Conservation (phyloP, 2,888 invertebrate species). For the Aproaerema taeniolella region DNA sequence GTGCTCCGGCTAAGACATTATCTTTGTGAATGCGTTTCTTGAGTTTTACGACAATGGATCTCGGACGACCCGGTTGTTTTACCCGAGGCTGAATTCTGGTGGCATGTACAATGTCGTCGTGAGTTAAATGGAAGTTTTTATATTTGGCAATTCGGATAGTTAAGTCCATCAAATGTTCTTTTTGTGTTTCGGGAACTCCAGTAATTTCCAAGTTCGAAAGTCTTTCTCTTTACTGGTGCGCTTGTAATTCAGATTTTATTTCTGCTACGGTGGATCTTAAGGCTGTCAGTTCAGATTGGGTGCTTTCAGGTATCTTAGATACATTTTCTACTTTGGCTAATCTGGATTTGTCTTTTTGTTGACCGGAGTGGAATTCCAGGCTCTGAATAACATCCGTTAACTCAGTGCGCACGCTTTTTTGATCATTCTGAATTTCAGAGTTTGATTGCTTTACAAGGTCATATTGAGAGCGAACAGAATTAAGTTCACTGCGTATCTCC, state of each 20-base stretch:
- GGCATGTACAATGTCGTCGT: constrained; percentile 8
- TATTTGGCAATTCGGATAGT: constrained; percentile 1
- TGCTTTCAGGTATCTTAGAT: neutral
- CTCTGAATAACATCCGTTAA: neutral
- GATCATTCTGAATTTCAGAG: neutral
- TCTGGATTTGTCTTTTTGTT: neutral
- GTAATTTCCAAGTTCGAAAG: constrained; percentile 5
- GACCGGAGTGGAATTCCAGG: neutral
- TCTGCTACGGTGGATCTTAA: neutral
- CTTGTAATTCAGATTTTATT: neutral
- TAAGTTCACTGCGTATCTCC: neutral
- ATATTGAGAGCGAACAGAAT: neutral
- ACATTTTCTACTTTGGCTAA: neutral
- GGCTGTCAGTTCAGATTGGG: neutral
- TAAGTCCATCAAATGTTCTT: constrained; percentile 2
- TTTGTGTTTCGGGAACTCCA: constrained; percentile 6
- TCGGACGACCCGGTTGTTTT: constrained; percentile 9
- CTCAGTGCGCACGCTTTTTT: neutral
- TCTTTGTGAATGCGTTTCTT: constrained; percentile 8
- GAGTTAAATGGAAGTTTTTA: neutral
- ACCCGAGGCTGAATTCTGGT: constrained; percentile 9
- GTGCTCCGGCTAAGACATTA: constrained; percentile 9
- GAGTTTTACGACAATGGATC: constrained; percentile 9
- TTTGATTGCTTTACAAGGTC: neutral
- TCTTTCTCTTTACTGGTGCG: constrained; percentile 6